These are phyloP conservation scores for Acyrthosiphon pisum DNA, from an alignment of 1,140 invertebrate genomes.

Conservation along the genomic window DNA sequence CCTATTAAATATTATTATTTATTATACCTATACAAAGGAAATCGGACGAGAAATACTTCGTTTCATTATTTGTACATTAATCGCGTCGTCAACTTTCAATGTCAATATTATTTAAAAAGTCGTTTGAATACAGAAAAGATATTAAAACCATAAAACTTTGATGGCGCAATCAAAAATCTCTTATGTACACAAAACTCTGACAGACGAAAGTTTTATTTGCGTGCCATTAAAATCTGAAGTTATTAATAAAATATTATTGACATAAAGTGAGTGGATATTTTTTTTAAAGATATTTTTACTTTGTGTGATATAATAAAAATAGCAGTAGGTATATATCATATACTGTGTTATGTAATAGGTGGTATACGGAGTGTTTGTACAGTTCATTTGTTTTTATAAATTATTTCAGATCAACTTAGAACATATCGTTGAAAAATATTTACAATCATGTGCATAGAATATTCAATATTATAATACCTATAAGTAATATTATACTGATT, in stretches of 20 bases:
- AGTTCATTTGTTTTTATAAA: not conserved
- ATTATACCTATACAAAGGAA: too few species aligned
- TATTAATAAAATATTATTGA: constrained; percentile 14
- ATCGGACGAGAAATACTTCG: not conserved
- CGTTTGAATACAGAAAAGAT: constrained; percentile 10
- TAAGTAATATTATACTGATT: not conserved
- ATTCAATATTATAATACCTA: not conserved
- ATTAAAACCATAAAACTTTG: constrained; percentile 1
- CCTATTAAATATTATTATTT: not conserved
- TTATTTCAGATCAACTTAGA: not conserved
- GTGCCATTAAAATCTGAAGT: not conserved
- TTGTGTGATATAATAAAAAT: not conserved
- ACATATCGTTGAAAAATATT: not conserved
- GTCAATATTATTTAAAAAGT: constrained; percentile 9
- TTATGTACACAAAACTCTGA: not conserved
- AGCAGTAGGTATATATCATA: not conserved
- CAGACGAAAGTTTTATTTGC: not conserved
- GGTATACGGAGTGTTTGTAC: not conserved
- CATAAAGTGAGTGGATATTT: not conserved
- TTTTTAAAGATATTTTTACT: not conserved
- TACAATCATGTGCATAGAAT: not conserved
- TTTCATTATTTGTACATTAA: constrained; percentile 10
- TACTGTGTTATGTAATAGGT: not conserved
- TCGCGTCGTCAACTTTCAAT: not conserved
- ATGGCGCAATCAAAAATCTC: not conserved